phyloP scores from a whole-genome alignment of 2,113 vertebrate genomes.

The human region GRCh38 chr3:164824001-164824500 shows the following conservation, averaged over 20 bases:
- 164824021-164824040: neutral
- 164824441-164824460: slow-evolving; percentile 40
- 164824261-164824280: slow-evolving; percentile 78
- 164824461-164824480: slow-evolving; percentile 28
- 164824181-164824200: slow-evolving; percentile 77
- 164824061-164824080: slow-evolving; percentile 36
- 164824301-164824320: slow-evolving; percentile 49
- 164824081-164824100: neutral
- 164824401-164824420: slow-evolving; percentile 48
- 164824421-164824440: slow-evolving; percentile 70
- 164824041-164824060: neutral
- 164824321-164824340: slow-evolving; percentile 73
- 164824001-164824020: neutral
- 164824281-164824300: slow-evolving; percentile 61
- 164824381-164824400: slow-evolving; percentile 27
- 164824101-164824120: slow-evolving; percentile 20
- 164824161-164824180: slow-evolving; percentile 72
- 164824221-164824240: slow-evolving; percentile 82
- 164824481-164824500: neutral
- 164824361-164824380: slow-evolving; percentile 65
- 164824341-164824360: slow-evolving; percentile 73
- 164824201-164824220: slow-evolving; percentile 77
- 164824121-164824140: slow-evolving; percentile 65
- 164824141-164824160: slow-evolving; percentile 66
- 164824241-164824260: slow-evolving; percentile 57